phyloP scores from a whole-genome alignment of 2,113 vertebrate genomes.

The Myanophis thanlyinensis region DNA sequence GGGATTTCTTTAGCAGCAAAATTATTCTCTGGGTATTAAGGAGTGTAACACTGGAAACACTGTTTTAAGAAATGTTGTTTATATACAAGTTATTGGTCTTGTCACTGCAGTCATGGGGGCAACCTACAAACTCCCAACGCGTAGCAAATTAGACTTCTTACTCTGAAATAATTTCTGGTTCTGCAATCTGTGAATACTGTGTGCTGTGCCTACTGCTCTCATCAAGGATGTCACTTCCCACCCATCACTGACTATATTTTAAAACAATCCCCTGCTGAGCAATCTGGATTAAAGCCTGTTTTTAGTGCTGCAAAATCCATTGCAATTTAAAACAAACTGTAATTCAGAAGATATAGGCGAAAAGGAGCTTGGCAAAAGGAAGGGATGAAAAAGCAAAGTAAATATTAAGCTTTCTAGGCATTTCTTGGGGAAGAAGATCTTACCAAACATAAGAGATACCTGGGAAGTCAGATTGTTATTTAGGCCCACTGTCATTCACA shows the following conservation, averaged over 20 bases:
- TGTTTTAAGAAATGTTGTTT: conserved; percentile 9
- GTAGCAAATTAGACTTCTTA: neutral
- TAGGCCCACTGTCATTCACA: neutral
- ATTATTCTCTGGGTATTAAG: neutral
- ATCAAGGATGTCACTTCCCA: conserved; percentile 2
- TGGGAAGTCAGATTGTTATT: neutral
- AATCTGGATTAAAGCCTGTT: conserved; percentile 16
- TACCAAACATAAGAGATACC: neutral
- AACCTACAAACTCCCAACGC: too few relatives aligned
- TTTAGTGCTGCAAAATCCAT: neutral
- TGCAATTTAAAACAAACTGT: conserved; percentile 3
- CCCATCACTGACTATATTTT: conserved; percentile 8
- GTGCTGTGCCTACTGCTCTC: conserved; percentile 4
- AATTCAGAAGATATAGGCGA: neutral
- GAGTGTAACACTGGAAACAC: neutral
- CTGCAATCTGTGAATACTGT: neutral
- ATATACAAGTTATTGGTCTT: neutral
- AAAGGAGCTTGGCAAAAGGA: neutral
- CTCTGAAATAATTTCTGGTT: conserved; percentile 3
- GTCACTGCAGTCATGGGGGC: neutral
- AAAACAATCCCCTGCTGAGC: conserved; percentile 12
- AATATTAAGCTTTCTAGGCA: neutral
- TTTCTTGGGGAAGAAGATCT: neutral
- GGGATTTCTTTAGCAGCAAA: neutral
- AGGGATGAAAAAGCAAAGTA: neutral